Conservation (phyloP, 2,797 vertebrate genomes). For the Phaenicophaeus curvirostris region DNA sequence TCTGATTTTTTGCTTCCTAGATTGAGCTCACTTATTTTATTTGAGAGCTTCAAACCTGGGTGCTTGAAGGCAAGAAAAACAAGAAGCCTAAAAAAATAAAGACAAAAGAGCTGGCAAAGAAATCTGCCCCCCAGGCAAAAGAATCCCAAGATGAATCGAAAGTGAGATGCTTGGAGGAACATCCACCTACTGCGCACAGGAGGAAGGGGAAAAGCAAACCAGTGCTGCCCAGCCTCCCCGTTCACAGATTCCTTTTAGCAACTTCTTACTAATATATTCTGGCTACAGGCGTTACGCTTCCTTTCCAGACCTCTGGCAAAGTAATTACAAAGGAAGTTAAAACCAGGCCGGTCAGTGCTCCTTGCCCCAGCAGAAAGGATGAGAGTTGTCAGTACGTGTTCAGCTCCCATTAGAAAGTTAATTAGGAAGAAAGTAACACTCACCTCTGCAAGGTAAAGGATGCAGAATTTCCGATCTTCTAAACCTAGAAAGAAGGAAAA, state of each 20-base stretch:
- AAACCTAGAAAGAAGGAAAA: conserved; percentile 76
- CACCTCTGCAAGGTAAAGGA: conserved; percentile 96
- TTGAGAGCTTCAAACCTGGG: neutral
- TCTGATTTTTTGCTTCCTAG: neutral
- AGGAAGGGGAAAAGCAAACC: neutral
- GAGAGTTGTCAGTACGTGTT: neutral
- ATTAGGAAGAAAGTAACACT: conserved; percentile 63
- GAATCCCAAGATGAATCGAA: neutral
- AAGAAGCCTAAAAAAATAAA: neutral
- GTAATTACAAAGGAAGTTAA: neutral
- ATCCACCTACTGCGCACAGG: neutral
- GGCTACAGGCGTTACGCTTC: accelerated
- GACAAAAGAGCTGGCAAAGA: neutral
- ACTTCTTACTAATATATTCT: neutral
- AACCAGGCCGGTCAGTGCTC: neutral
- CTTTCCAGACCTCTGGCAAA: neutral
- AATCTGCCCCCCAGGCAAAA: neutral
- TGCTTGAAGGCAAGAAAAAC: neutral
- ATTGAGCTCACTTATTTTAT: neutral
- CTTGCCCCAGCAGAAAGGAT: neutral
- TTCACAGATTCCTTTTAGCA: neutral
- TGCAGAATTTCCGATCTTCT: conserved; percentile 90
- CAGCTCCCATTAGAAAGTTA: neutral
- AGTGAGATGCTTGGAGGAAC: neutral
- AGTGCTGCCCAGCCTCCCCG: neutral